A percentile compares a stretch with the other conserved stretches of the same genome.
These are phyloP conservation scores for Sycophila sp. DNA, from an alignment of 1,140 invertebrate species.

Conservation along the genomic window DNA sequence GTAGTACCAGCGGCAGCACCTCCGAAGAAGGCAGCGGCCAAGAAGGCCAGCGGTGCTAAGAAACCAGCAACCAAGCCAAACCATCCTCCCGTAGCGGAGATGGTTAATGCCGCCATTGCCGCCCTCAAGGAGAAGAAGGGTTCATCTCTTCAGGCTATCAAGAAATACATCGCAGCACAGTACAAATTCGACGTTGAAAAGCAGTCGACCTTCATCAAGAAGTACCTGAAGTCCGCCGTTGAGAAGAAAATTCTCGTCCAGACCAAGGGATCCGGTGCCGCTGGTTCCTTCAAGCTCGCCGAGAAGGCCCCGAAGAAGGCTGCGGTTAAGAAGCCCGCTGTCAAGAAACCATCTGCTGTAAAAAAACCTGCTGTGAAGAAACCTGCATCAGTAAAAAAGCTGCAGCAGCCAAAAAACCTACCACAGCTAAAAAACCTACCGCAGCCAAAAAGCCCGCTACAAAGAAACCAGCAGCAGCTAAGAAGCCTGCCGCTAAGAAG, in stretches of 20 bases:
- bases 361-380: background rate
- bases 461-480: slow-evolving; percentile 6
- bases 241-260: slow-evolving; percentile 67
- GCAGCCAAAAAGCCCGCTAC: background rate
- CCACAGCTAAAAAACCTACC: slow-evolving; percentile 49
- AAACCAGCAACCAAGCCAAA: slow-evolving; percentile 70
- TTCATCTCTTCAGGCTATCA: slow-evolving; percentile 72
- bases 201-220: slow-evolving; percentile 70
- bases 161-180: slow-evolving; percentile 70
- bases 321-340: slow-evolving; percentile 52
- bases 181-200: slow-evolving; percentile 71
- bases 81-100: slow-evolving; percentile 67
- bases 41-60: slow-evolving; percentile 68
- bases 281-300: background rate
- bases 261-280: slow-evolving; percentile 54
- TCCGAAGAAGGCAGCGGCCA: slow-evolving; percentile 47
- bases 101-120: slow-evolving; percentile 71
- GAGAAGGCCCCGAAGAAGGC: slow-evolving; percentile 4
- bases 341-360: slow-evolving; percentile 66
- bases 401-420: slow-evolving; percentile 71
- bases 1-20: background rate
- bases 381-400: slow-evolving; percentile 70
- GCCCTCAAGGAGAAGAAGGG: slow-evolving; percentile 71
- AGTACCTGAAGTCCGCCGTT: slow-evolving; percentile 70
- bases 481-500: background rate